A percentile compares a stretch with the other conserved stretches of the same genome.
Evolutionary conservation across 2,113 vertebrate genomes (phyloP).

Genomic region (Pristiophorus japonicus): DNA sequence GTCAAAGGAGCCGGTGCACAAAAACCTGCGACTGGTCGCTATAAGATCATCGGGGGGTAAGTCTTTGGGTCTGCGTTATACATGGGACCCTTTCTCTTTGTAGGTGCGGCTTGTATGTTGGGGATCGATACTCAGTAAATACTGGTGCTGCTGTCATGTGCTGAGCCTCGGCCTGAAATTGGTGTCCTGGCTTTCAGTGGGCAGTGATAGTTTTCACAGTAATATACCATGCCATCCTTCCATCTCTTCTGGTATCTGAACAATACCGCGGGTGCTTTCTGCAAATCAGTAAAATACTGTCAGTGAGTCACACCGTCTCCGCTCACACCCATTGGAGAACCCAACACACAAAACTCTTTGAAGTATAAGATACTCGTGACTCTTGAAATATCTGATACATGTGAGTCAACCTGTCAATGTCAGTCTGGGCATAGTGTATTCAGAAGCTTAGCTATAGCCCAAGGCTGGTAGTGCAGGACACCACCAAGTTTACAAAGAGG

Average conservation of each 20-base stretch:
- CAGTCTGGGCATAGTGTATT: not conserved
- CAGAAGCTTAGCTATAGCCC: not conserved
- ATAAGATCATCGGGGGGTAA: constrained; percentile 85
- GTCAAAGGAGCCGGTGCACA: constrained; percentile 72
- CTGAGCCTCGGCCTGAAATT: not conserved
- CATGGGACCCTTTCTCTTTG: not conserved
- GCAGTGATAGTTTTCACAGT: not conserved
- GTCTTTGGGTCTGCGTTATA: not conserved
- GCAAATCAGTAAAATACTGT: not conserved
- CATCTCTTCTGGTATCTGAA: not conserved
- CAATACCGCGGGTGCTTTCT: not conserved
- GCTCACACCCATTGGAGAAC: not conserved
- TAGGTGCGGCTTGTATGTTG: too few relatives aligned
- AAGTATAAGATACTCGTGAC: not conserved
- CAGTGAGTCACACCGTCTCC: not conserved
- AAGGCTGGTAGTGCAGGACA: not conserved
- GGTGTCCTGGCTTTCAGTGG: not conserved
- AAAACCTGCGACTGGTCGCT: constrained; percentile 78
- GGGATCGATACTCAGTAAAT: not conserved
- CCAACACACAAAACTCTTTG: not conserved
- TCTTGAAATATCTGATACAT: not conserved
- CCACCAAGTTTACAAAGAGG: not conserved
- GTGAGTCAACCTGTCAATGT: not conserved
- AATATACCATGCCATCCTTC: not conserved
- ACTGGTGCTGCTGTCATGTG: not conserved